phyloP scores from a whole-genome alignment of 2,888 invertebrate genomes.

The Drosophila aldrichi region DNA sequence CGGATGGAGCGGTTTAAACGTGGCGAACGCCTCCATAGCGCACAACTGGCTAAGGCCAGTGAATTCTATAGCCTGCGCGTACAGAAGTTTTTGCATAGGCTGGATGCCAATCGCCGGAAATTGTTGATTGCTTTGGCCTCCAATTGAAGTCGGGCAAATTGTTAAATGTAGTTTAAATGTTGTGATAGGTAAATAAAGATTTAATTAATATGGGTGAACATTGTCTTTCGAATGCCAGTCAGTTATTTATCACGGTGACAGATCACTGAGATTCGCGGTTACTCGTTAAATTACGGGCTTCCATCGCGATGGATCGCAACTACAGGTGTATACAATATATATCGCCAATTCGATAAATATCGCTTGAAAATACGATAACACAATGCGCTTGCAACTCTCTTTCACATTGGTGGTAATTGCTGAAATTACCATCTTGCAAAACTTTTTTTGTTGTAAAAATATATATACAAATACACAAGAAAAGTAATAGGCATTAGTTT shows the following conservation, averaged over 20 bases:
- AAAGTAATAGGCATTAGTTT: slow-evolving; percentile 74
- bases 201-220: slow-evolving; percentile 12
- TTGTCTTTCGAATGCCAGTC: slow-evolving; percentile 19
- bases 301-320: too few relatives aligned
- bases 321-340: neutral
- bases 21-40: slow-evolving; percentile 51
- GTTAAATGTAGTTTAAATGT: slow-evolving; percentile 31
- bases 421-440: slow-evolving; percentile 78
- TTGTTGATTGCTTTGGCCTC: slow-evolving; percentile 62
- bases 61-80: slow-evolving; percentile 72
- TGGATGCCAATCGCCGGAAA: slow-evolving; percentile 74
- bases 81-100: slow-evolving; percentile 71
- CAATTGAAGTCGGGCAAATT: slow-evolving; percentile 36
- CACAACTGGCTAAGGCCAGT: slow-evolving; percentile 53
- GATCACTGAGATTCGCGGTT: neutral
- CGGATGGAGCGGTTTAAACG: slow-evolving; percentile 59
- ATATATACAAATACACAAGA: slow-evolving; percentile 65
- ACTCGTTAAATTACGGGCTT: neutral
- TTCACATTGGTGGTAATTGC: slow-evolving; percentile 75
- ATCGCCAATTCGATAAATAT: slow-evolving; percentile 37
- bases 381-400: slow-evolving; percentile 59
- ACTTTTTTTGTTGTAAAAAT: slow-evolving; percentile 80
- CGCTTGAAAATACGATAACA: slow-evolving; percentile 52
- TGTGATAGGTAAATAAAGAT: slow-evolving; percentile 40
- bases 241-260: slow-evolving; percentile 12